These are phyloP conservation scores for Steinernema feltiae DNA, from an alignment of 1,140 invertebrate species.

Conservation along the genomic window DNA sequence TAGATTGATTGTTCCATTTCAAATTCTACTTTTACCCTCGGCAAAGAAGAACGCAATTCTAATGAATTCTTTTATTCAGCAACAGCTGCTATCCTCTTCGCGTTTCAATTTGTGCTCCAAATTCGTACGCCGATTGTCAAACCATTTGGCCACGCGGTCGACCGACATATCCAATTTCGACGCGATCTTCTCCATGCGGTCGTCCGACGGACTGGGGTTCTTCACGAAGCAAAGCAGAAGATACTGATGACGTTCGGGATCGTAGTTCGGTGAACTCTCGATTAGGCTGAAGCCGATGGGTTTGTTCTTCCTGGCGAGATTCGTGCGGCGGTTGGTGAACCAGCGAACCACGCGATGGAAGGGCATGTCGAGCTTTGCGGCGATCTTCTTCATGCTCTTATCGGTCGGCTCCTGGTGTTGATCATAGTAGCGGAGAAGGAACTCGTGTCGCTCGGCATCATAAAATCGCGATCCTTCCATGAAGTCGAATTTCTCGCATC, in stretches of 20 bases:
- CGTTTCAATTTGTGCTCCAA: no score
- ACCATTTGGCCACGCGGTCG: not conserved
- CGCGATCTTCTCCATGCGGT: not conserved
- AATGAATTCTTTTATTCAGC: not conserved
- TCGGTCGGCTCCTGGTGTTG: no score
- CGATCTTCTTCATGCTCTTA: no score
- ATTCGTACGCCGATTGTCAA: not conserved
- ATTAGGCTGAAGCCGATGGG: not conserved
- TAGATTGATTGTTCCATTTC: no score
- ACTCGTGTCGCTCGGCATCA: no score
- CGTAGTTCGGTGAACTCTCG: not conserved
- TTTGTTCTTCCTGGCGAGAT: no score
- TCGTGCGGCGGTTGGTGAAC: no score
- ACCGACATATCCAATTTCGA: not conserved
- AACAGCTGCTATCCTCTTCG: no score
- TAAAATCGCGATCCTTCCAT: no score
- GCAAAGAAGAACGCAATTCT: not conserved
- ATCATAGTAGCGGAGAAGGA: no score
- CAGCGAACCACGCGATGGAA: no score
- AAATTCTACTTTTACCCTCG: not conserved
- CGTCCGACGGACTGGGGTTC: not conserved
- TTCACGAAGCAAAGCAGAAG: not conserved
- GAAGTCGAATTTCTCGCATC: no score
- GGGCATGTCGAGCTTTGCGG: not conserved
- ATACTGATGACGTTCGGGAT: not conserved